phyloP scores from a whole-genome alignment of 2,797 vertebrate species.

The Gobionotothen gibberifrons region DNA sequence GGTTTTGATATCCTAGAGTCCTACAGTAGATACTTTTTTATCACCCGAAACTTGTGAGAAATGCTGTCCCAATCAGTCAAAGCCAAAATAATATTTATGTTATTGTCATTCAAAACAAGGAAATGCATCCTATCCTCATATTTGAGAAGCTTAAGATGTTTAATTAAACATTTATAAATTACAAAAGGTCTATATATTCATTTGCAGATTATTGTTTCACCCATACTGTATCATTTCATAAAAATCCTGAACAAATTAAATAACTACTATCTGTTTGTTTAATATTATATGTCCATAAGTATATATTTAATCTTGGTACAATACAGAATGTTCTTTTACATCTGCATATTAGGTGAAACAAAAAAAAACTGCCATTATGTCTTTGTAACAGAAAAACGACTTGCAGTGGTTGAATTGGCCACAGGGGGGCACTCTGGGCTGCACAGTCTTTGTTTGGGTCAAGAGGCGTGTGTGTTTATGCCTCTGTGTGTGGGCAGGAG shows the following conservation, averaged over 20 bases:
- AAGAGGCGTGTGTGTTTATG: conserved; percentile 8
- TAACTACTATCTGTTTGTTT: not conserved
- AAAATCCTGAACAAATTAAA: not conserved
- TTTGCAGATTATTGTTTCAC: not conserved
- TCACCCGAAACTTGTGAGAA: not conserved
- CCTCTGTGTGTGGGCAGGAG: conserved; percentile 63
- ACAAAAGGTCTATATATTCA: not conserved
- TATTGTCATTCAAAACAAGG: not conserved
- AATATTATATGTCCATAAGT: not conserved
- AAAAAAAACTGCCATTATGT: not conserved
- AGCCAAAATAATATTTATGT: not conserved
- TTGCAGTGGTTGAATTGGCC: conserved; percentile 56
- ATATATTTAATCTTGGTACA: not conserved
- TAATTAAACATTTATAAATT: not conserved
- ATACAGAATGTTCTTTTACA: not conserved
- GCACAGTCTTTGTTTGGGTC: conserved; percentile 32
- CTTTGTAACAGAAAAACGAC: not conserved
- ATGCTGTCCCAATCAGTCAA: not conserved
- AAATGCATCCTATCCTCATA: not conserved
- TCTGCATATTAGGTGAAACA: not conserved
- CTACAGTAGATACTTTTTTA: no score
- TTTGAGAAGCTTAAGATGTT: not conserved
- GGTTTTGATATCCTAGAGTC: not conserved
- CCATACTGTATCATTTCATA: not conserved
- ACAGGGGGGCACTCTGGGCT: conserved; percentile 72